phyloP scores from a whole-genome alignment of 2,113 vertebrate species.

The Ranitomeya variabilis region DNA sequence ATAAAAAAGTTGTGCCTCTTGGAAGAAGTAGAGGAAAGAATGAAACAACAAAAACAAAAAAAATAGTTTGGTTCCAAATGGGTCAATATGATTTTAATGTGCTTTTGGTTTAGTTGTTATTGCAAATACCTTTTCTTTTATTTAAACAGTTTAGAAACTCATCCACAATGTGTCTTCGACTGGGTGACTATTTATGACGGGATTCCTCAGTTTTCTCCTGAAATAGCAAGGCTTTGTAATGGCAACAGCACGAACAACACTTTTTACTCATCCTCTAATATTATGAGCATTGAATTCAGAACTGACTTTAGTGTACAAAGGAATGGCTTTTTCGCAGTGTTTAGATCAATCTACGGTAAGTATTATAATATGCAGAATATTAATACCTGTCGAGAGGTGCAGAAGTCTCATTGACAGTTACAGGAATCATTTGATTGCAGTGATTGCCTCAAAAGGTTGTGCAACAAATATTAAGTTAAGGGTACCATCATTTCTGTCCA shows the following conservation, averaged over 20 bases:
- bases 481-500: too few relatives aligned
- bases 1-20: too few relatives aligned
- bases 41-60: too few relatives aligned
- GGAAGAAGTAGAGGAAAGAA: too few relatives aligned
- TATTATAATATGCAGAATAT: not conserved
- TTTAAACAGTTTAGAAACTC: not conserved
- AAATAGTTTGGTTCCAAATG: too few relatives aligned
- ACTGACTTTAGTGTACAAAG: not conserved
- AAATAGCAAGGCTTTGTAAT: not conserved
- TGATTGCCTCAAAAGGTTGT: too few relatives aligned
- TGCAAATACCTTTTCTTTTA: not conserved
- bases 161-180: not conserved
- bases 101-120: not conserved
- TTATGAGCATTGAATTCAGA: not conserved
- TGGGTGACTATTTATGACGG: conserved; percentile 14
- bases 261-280: not conserved
- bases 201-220: not conserved
- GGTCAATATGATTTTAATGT: not conserved
- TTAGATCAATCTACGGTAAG: not conserved
- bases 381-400: too few relatives aligned
- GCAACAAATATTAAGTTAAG: too few relatives aligned
- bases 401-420: too few relatives aligned
- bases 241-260: not conserved
- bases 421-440: too few relatives aligned
- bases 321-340: not conserved